Evolutionary conservation across 1,140 invertebrate genomes (phyloP).

Genomic region (Lepeophtheirus salmonis): DNA sequence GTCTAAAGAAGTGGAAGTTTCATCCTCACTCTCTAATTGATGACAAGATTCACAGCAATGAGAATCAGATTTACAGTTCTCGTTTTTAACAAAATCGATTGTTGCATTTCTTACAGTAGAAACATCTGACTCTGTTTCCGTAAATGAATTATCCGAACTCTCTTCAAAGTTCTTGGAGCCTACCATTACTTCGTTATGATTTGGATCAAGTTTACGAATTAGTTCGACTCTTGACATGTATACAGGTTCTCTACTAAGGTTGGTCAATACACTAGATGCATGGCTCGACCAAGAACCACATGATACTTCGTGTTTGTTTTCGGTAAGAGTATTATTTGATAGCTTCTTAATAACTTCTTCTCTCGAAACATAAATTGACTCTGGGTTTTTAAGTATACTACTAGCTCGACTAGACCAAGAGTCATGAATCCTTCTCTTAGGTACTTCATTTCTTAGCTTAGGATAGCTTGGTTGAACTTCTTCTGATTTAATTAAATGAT

Average conservation of each 20-base stretch:
- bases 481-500: no score
- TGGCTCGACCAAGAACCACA: slow-evolving; percentile 12
- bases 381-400: slow-evolving; percentile 18
- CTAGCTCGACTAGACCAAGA: slow-evolving; percentile 19
- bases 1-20: not conserved
- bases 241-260: not conserved
- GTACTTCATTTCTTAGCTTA: slow-evolving; percentile 12
- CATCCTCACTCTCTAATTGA: no score
- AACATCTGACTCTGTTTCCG: not conserved
- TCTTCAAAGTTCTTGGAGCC: no score
- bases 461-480: no score
- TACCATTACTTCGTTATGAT: not conserved
- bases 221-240: slow-evolving; percentile 9
- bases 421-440: slow-evolving; percentile 19
- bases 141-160: not conserved
- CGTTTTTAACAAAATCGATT: not conserved
- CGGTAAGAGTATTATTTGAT: not conserved
- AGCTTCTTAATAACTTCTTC: slow-evolving; percentile 20
- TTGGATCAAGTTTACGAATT: not conserved
- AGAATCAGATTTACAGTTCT: not conserved
- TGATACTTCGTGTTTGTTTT: not conserved
- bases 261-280: not conserved
- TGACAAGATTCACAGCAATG: not conserved
- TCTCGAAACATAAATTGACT: slow-evolving; percentile 22
- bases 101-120: not conserved